Evolutionary conservation across 2,113 vertebrate species (phyloP).

Genomic region (Pseudolaguvia tuberculata): DNA sequence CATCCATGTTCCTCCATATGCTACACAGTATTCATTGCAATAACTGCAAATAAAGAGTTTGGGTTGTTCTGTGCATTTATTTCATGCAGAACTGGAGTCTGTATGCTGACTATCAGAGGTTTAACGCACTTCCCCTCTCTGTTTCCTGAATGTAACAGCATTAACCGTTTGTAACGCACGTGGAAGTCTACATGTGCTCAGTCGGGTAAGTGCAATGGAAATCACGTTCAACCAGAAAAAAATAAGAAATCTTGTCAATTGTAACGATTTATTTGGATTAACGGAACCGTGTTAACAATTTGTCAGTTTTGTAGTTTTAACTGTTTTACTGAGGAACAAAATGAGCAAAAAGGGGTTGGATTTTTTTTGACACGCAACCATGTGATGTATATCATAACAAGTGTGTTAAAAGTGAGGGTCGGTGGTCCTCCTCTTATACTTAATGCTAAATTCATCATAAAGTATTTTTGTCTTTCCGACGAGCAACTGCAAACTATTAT

Average conservation of each 20-base stretch:
- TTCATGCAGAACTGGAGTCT: not conserved
- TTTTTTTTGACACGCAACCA: not conserved
- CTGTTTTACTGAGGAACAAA: not conserved
- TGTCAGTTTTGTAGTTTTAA: no score
- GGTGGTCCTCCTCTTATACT: no score
- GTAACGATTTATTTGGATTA: not conserved
- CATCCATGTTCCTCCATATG: not conserved
- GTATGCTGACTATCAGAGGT: slow-evolving; percentile 23
- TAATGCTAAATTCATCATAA: no score
- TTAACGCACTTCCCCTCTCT: slow-evolving; percentile 40
- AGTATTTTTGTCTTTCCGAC: no score
- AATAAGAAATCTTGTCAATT: not conserved
- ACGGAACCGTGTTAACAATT: no score
- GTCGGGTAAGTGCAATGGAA: slow-evolving; percentile 32
- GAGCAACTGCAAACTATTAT: no score
- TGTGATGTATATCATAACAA: no score
- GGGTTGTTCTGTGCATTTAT: not conserved
- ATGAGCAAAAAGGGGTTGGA: not conserved
- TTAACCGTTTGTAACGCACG: slow-evolving; percentile 31
- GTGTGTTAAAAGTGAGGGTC: no score
- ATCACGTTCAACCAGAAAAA: not conserved
- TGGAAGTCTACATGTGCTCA: slow-evolving; percentile 34
- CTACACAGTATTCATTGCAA: no score
- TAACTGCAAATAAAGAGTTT: not conserved
- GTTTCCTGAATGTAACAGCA: slow-evolving; percentile 48